A percentile compares a stretch with the other conserved stretches of the same genome.
Conservation (phyloP, 2,888 invertebrate genomes). For the Amphipyra tragopoginis region DNA sequence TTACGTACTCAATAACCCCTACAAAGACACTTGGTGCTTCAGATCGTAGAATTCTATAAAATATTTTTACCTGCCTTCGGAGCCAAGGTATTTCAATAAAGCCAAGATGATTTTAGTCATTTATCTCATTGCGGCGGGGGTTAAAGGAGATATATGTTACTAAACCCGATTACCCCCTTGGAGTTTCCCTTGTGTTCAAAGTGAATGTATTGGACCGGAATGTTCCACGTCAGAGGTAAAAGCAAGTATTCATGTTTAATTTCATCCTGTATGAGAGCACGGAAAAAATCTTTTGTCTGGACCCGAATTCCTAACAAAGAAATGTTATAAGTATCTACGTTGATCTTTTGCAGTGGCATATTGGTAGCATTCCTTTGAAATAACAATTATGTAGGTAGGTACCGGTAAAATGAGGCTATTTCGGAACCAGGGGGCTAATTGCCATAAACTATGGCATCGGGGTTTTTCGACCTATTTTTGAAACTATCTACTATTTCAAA, state of each 20-base stretch:
- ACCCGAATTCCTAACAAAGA: constrained; percentile 79
- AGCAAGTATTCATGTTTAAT: constrained; percentile 89
- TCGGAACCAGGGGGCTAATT: no score
- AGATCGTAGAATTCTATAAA: constrained; percentile 41
- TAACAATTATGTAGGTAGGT: neutral
- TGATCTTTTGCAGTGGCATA: constrained; percentile 28
- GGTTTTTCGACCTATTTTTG: no score
- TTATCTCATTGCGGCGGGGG: constrained; percentile 73
- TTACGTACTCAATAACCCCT: constrained; percentile 2
- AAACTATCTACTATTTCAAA: no score
- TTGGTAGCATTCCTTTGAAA: constrained; percentile 11
- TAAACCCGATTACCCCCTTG: constrained; percentile 80
- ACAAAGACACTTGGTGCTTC: constrained; percentile 14
- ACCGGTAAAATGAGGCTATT: no score
- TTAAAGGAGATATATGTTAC: constrained; percentile 73
- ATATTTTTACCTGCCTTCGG: constrained; percentile 44
- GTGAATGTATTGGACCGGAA: constrained; percentile 86
- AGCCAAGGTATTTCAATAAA: constrained; percentile 66
- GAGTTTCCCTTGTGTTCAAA: constrained; percentile 86
- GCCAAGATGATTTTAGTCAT: constrained; percentile 71
- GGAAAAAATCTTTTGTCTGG: constrained; percentile 82
- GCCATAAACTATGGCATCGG: no score
- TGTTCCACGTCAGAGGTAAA: constrained; percentile 87
- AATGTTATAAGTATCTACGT: constrained; percentile 49
- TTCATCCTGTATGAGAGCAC: constrained; percentile 79